Evolutionary conservation across 2,113 vertebrate species (phyloP), one percentile per base, ranked within the genome.

Genomic region (Aix galericulata): DNA sequence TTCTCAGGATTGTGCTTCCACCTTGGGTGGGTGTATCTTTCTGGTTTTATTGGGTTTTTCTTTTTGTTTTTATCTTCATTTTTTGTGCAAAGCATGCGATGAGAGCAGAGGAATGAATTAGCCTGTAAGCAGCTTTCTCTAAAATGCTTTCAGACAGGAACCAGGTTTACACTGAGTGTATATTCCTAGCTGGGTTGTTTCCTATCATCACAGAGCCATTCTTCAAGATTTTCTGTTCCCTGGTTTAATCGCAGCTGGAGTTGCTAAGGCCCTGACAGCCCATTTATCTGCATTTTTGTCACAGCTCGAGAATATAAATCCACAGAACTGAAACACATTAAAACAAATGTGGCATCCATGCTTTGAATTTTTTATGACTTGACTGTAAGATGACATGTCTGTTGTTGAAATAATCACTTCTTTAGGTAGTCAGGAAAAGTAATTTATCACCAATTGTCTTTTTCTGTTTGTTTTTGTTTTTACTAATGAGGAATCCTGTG

Each of bases 381-480:
- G 44, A 86, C 55, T 48, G 1, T 82, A 90, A 80, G 75, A 29
- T 38, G 68, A 67, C 18, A 7, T 86, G 38, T 71, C 89, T 86
- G 46, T 83, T 88, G 46, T 63, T 83, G 79, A 78, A 94, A 90
- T 89, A 89, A 55, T 94, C 69, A 9, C 40, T 77, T 66, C 55
- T 86, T 76, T 53, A 72, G 83, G 73, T 53, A 84, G 83, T 97
- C 93, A 66, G 64, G 97, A 96, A 84, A 95, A 96, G 82, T 72
- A 75, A 75, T 89, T 96, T 75, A 63, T 95, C 73, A 60, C 60
- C 58, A 46, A 1, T 74, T 84, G 59, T 93, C 95, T 74, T 91
- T 68, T 76, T 56, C 27, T 58, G 42, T 87, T 87, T 81, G 74
- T 25, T 89, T 91, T 83, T 74, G 80, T 10, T 95, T 91, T 92